phyloP scores from a whole-genome alignment of 1,140 invertebrate species.

The Bombus soroeensis region DNA sequence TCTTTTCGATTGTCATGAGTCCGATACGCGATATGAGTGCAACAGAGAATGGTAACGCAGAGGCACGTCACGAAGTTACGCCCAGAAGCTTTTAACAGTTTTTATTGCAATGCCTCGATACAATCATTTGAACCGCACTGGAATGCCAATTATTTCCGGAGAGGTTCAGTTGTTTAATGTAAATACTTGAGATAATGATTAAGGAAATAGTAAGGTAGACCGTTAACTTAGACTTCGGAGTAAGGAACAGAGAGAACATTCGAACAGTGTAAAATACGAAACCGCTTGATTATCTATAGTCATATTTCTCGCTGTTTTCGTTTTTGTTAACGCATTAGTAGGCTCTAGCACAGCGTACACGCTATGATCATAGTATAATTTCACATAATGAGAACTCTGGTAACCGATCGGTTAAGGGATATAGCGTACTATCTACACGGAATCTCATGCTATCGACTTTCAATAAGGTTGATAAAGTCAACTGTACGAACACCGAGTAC shows the following conservation, averaged over 20 bases:
- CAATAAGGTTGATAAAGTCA: slow-evolving; percentile 82
- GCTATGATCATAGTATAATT: slow-evolving; percentile 66
- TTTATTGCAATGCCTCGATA: neutral
- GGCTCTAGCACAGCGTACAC: slow-evolving; percentile 51
- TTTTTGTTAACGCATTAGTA: slow-evolving; percentile 65
- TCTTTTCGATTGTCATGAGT: neutral
- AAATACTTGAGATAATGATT: slow-evolving; percentile 34
- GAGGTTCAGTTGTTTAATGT: slow-evolving; percentile 23
- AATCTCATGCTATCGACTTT: slow-evolving; percentile 80
- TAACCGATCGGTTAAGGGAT: slow-evolving; percentile 77
- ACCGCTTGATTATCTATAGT: slow-evolving; percentile 56
- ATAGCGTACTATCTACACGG: slow-evolving; percentile 76
- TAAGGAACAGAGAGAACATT: neutral
- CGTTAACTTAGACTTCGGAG: slow-evolving; percentile 6
- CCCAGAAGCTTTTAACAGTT: slow-evolving; percentile 3
- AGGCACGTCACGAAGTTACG: neutral
- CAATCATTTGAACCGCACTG: neutral
- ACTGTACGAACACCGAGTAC: slow-evolving; percentile 69
- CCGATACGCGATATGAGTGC: neutral
- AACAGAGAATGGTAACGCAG: neutral
- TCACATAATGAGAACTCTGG: slow-evolving; percentile 68
- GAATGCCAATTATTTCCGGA: slow-evolving; percentile 36
- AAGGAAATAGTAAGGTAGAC: neutral
- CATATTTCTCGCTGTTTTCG: slow-evolving; percentile 55
- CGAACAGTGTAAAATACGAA: slow-evolving; percentile 46